Conservation (phyloP, 2,113 vertebrate genomes). For the Carollia perspicillata region DNA sequence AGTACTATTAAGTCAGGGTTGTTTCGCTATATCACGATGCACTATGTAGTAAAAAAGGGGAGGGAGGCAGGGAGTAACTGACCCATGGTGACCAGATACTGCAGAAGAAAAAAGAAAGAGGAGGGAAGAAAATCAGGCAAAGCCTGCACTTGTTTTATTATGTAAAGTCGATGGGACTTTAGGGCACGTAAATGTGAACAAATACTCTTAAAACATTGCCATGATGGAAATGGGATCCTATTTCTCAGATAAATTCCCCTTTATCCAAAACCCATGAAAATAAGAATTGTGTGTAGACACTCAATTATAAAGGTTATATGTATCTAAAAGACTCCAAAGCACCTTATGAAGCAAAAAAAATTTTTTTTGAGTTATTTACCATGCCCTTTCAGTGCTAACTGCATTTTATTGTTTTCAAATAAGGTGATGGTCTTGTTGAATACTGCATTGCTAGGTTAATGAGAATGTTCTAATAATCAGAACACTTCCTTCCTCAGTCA, state of each 20-base stretch:
- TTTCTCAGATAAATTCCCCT: background rate
- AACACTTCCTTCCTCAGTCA: background rate
- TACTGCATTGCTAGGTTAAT: background rate
- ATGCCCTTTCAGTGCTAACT: background rate
- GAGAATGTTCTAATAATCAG: background rate
- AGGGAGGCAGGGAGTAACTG: background rate
- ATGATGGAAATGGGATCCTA: background rate
- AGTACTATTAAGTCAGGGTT: background rate
- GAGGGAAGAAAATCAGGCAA: background rate
- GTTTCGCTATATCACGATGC: background rate
- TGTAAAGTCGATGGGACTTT: background rate
- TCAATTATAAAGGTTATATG: background rate
- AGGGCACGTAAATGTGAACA: background rate
- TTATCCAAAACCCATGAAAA: constrained; percentile 20
- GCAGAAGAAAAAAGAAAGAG: background rate
- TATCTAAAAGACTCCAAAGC: background rate
- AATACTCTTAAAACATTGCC: background rate
- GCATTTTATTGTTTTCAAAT: constrained; percentile 35
- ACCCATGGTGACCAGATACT: background rate
- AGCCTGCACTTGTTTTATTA: background rate
- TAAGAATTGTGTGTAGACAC: background rate
- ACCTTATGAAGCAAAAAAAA: background rate
- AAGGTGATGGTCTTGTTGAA: background rate
- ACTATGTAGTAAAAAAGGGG: background rate
- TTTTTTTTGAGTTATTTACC: background rate